Percentiles rank a stretch among this genome's conserved stretches.
Evolutionary conservation across 2,797 vertebrate species (phyloP).

Genomic region (Tympanoctomys barrerae): DNA sequence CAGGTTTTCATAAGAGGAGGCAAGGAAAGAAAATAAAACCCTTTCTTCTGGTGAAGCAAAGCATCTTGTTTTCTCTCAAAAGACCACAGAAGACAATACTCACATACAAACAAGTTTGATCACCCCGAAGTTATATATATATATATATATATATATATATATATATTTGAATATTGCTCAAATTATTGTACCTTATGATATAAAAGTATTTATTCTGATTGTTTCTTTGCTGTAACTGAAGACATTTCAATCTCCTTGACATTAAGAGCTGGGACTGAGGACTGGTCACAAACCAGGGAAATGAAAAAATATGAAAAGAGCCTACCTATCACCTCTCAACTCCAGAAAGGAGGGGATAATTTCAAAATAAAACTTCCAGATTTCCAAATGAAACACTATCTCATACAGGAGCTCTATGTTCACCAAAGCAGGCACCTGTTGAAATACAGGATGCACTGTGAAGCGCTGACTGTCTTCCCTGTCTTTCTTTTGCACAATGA

Average conservation of each 20-base stretch:
- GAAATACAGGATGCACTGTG: not conserved
- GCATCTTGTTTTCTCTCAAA: not conserved
- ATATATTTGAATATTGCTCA: not conserved
- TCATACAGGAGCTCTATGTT: not conserved
- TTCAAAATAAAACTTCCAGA: not conserved
- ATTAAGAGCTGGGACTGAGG: not conserved
- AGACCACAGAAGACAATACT: not conserved
- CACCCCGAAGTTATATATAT: not conserved
- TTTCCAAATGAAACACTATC: not conserved
- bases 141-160: not conserved
- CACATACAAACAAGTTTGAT: not conserved
- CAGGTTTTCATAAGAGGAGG: conserved; percentile 32
- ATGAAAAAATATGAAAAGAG: not conserved
- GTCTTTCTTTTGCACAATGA: not conserved
- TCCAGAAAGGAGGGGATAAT: rapidly evolving
- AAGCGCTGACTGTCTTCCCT: rapidly evolving
- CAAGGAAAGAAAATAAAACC: conserved; percentile 60
- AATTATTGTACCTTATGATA: not conserved
- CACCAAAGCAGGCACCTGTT: too few species aligned
- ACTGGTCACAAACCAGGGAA: not conserved
- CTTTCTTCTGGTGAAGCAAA: not conserved
- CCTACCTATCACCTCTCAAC: not conserved
- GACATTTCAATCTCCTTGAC: not conserved
- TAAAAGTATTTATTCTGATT: not conserved
- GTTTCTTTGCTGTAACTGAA: not conserved